Evolutionary conservation across 2,888 invertebrate species (phyloP).

Genomic region (Eustalomyia histrio): DNA sequence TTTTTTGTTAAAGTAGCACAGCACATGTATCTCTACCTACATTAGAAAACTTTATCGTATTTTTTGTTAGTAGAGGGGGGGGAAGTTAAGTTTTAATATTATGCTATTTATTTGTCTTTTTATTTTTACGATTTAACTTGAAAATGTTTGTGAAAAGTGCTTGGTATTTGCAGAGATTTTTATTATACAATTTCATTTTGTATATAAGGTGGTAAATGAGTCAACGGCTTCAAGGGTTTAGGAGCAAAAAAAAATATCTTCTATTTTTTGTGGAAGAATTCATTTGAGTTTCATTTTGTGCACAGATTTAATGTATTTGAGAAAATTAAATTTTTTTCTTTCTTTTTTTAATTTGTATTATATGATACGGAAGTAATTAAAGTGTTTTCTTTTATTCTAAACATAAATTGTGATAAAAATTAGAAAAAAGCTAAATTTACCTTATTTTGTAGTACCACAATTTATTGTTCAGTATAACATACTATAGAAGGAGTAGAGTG

Average conservation of each 20-base stretch:
- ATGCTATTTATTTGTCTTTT: conserved; percentile 15
- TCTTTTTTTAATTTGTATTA: conserved; percentile 17
- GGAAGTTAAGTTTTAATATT: conserved; percentile 6
- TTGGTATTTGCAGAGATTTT: conserved; percentile 51
- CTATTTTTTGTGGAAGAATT: neutral
- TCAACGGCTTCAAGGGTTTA: neutral
- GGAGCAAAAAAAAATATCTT: neutral
- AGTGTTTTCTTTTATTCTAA: neutral
- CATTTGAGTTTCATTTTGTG: conserved; percentile 17
- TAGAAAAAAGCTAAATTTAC: too few relatives aligned
- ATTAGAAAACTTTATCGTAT: neutral
- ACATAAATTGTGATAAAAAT: too few relatives aligned
- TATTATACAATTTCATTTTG: conserved; percentile 12
- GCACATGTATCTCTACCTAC: neutral
- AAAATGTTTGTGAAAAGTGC: conserved; percentile 36
- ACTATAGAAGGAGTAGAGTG: neutral
- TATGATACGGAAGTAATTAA: conserved; percentile 12
- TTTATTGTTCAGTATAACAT: too few relatives aligned
- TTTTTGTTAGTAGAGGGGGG: neutral
- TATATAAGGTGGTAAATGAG: neutral
- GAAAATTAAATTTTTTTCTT: conserved; percentile 34
- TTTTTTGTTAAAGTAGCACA: too few relatives aligned
- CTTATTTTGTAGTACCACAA: too few relatives aligned
- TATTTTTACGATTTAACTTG: conserved; percentile 16
- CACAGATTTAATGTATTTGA: conserved; percentile 14